Percentiles rank a stretch among this genome's conserved stretches.
Evolutionary conservation across 1,140 invertebrate species (phyloP).

Genomic region (Acromyrmex echinatior): DNA sequence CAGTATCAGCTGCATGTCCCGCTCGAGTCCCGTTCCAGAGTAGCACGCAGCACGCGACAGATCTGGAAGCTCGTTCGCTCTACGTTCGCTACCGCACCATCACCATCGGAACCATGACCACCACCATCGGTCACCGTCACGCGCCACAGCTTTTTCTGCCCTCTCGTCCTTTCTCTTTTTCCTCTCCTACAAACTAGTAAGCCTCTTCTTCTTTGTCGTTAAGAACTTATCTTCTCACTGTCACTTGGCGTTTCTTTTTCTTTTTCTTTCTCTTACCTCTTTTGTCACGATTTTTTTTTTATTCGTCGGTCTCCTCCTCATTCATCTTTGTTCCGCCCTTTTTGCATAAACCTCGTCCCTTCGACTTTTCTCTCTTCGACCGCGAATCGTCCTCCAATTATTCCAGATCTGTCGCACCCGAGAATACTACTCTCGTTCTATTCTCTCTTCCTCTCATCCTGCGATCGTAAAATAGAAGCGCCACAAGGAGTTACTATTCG

Average conservation of each 20-base stretch:
- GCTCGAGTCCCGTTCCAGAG: constrained; percentile 69
- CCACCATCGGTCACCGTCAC: constrained; percentile 50
- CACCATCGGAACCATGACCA: constrained; percentile 46
- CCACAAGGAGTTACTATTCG: not conserved
- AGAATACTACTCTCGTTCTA: not conserved
- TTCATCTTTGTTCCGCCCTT: constrained; percentile 10
- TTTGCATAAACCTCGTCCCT: constrained; percentile 26
- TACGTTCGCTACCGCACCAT: constrained; percentile 58
- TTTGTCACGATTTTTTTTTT: constrained; percentile 30
- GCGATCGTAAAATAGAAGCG: not conserved
- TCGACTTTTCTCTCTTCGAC: constrained; percentile 9
- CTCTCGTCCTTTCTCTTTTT: constrained; percentile 14
- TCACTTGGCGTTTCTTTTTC: not conserved
- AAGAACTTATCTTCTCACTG: constrained; percentile 11
- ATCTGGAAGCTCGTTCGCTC: constrained; percentile 72
- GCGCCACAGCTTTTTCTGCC: constrained; percentile 46
- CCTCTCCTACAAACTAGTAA: not conserved
- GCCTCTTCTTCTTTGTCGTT: constrained; percentile 8
- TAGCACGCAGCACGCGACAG: constrained; percentile 77
- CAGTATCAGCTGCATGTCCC: constrained; percentile 61
- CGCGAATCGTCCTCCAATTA: not conserved
- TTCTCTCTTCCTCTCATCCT: constrained; percentile 1
- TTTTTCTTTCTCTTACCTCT: not conserved
- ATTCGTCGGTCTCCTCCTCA: constrained; percentile 14
- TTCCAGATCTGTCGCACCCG: not conserved